phyloP scores from a whole-genome alignment of 2,797 vertebrate species.

The Acipenser transmontanus region DNA sequence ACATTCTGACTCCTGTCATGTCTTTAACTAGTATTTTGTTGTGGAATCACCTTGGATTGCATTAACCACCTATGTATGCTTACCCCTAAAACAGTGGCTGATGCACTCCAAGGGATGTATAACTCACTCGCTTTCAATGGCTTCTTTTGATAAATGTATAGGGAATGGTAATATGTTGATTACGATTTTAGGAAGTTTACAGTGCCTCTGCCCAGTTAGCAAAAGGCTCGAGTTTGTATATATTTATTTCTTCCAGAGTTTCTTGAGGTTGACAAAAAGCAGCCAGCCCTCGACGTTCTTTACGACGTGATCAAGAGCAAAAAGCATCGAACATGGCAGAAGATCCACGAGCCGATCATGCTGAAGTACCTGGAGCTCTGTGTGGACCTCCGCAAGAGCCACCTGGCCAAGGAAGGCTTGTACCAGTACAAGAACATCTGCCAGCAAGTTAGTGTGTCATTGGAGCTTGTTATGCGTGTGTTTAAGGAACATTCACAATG shows the following conservation, averaged over 20 bases:
- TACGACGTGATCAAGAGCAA: constrained; percentile 99
- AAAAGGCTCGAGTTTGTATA: background rate
- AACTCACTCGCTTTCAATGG: too few relatives aligned
- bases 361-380: constrained; percentile 98
- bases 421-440: constrained; percentile 99
- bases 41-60: too few relatives aligned
- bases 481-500: background rate
- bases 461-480: constrained; percentile 15
- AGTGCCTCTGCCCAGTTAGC: background rate
- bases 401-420: constrained; percentile 94
- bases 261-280: constrained; percentile 96
- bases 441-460: constrained; percentile 74
- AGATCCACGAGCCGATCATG: constrained; percentile 99
- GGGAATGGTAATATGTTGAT: background rate
- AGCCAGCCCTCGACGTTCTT: constrained; percentile 93
- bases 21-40: too few relatives aligned
- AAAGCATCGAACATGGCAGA: constrained; percentile 99
- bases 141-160: too few relatives aligned
- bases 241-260: constrained; percentile 68
- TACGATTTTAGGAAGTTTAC: background rate
- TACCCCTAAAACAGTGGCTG: too few relatives aligned
- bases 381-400: constrained; percentile 97
- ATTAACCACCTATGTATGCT: too few relatives aligned
- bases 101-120: too few relatives aligned
- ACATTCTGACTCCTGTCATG: too few relatives aligned